Evolutionary conservation across 2,888 invertebrate genomes (phyloP).

Genomic region (Tenthredo livida): DNA sequence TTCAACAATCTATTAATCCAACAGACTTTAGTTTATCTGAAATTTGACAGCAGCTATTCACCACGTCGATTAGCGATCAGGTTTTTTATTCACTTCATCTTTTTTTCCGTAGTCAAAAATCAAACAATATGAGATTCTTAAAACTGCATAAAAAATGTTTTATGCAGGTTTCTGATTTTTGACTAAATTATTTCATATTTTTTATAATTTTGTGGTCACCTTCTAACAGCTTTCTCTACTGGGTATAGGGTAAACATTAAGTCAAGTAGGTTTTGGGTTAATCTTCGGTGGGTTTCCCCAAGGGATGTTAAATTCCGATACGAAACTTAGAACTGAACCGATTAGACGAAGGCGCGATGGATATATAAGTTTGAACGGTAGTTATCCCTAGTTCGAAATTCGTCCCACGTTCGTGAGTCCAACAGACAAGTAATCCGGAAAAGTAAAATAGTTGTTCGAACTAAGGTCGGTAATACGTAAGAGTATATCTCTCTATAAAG

Average conservation of each 20-base stretch:
- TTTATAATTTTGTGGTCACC: not conserved
- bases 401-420: not conserved
- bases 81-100: not conserved
- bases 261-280: conserved; percentile 7
- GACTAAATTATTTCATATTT: too few species aligned
- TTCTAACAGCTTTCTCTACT: not conserved
- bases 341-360: conserved; percentile 5
- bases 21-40: not conserved
- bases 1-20: not conserved
- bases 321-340: conserved; percentile 19
- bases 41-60: not conserved
- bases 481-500: not conserved
- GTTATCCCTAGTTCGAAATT: not conserved
- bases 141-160: not conserved
- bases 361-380: not conserved
- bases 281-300: not conserved
- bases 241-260: not conserved
- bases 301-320: conserved; percentile 36
- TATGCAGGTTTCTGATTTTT: not conserved
- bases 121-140: not conserved
- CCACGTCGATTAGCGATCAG: not conserved
- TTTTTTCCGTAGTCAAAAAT: not conserved
- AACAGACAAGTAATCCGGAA: conserved; percentile 1
- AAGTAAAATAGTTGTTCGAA: not conserved
- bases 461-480: not conserved